Evolutionary conservation across 2,888 invertebrate genomes (phyloP).

Genomic region (Cheilosia scutellata): DNA sequence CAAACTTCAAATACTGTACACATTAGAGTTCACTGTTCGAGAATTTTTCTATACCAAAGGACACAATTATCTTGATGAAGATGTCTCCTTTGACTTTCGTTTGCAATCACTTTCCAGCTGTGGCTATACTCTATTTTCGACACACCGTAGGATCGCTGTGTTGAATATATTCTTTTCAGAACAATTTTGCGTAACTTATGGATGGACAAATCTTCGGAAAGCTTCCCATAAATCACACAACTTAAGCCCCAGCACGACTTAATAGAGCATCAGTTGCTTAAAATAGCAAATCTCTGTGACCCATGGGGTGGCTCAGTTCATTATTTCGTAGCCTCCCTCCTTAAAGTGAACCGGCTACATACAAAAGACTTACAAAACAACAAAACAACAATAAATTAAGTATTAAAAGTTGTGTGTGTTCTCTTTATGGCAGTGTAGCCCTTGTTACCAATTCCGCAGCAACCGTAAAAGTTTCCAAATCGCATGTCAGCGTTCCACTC

Average conservation of each 20-base stretch:
- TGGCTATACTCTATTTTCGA: no score
- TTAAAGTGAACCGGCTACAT: slow-evolving; percentile 4
- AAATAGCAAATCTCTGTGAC: slow-evolving; percentile 8
- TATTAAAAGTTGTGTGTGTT: slow-evolving; percentile 39
- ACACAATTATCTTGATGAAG: no score
- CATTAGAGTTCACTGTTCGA: no score
- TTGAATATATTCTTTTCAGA: no score
- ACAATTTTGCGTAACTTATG: no score
- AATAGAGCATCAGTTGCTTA: not conserved
- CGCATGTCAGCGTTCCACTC: slow-evolving; percentile 64
- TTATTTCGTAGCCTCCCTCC: not conserved
- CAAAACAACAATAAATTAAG: slow-evolving; percentile 49
- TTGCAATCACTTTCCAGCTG: no score
- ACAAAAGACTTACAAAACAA: slow-evolving; percentile 37
- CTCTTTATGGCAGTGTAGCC: slow-evolving; percentile 27
- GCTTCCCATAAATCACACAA: not conserved
- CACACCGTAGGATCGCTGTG: no score
- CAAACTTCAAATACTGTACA: no score
- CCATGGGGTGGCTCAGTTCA: slow-evolving; percentile 20
- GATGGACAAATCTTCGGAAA: no score
- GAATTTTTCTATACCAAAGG: no score
- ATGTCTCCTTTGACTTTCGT: no score
- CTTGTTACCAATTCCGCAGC: slow-evolving; percentile 49
- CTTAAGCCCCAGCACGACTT: not conserved
- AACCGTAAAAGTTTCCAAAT: slow-evolving; percentile 69